Percentiles rank a stretch among this genome's conserved stretches.
Evolutionary conservation across 2,797 vertebrate species (phyloP).

Genomic region (Phylloscopus collybita): DNA sequence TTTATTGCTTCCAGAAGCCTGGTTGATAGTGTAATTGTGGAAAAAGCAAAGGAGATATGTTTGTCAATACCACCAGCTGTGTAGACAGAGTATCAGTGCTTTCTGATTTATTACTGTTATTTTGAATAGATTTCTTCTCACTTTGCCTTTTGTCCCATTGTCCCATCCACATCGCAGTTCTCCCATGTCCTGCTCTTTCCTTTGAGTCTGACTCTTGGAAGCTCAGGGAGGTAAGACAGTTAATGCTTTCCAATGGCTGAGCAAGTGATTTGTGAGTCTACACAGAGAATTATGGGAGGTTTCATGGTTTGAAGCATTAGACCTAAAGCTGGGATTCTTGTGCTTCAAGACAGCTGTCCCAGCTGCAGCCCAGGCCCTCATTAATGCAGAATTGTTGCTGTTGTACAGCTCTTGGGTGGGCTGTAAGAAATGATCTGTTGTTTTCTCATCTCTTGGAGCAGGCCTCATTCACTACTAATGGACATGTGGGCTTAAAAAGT

Average conservation of each 20-base stretch:
- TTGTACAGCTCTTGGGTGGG: background rate
- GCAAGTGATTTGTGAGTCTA: background rate
- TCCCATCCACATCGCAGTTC: rapidly evolving
- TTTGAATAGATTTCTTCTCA: background rate
- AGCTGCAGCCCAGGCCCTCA: background rate
- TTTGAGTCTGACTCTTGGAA: background rate
- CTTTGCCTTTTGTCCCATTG: background rate
- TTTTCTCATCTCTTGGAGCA: background rate
- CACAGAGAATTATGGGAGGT: background rate
- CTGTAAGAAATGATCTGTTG: background rate
- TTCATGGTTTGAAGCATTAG: background rate
- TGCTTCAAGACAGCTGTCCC: background rate
- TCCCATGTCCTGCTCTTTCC: background rate
- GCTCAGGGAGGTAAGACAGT: background rate
- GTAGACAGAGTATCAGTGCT: background rate
- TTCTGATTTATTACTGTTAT: slow-evolving; percentile 24
- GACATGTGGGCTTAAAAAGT: background rate
- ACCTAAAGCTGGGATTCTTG: background rate
- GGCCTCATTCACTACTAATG: background rate
- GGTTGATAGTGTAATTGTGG: background rate
- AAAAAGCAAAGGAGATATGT: background rate
- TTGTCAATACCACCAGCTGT: slow-evolving; percentile 12
- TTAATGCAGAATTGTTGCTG: background rate
- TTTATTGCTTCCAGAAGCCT: background rate
- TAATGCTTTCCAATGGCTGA: background rate